These are phyloP conservation scores for Anguilla japonica DNA, from an alignment of 2,113 vertebrate genomes.

Conservation along the genomic window DNA sequence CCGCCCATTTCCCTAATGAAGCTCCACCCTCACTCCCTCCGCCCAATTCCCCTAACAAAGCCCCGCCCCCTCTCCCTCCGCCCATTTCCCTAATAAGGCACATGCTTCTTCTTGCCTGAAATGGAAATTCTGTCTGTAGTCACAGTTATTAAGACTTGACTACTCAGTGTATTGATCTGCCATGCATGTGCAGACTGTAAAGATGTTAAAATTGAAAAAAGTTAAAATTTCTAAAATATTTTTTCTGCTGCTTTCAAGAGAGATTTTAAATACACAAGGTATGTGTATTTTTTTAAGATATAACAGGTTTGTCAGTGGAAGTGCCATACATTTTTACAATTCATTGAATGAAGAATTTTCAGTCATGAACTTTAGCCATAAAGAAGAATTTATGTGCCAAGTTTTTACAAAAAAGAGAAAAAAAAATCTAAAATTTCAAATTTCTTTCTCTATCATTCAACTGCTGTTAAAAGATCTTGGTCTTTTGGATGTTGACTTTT, in stretches of 20 bases:
- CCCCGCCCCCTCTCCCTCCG: constrained; percentile 71
- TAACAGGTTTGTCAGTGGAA: neutral
- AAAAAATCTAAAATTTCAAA: neutral
- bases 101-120: neutral
- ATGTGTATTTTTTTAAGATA: neutral
- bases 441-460: too few species aligned
- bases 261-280: neutral
- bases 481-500: too few species aligned
- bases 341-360: neutral
- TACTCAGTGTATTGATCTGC: neutral
- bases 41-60: constrained; percentile 80
- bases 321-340: neutral
- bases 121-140: neutral
- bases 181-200: neutral
- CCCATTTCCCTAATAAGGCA: constrained; percentile 76
- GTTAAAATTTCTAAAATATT: neutral
- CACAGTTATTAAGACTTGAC: neutral
- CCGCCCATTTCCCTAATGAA: constrained; percentile 78
- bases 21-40: constrained; percentile 67
- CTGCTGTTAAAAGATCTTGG: too few species aligned
- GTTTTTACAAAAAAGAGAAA: neutral
- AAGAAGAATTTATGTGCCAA: neutral
- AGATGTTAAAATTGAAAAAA: neutral
- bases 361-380: neutral
- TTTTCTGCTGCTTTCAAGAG: neutral